These are phyloP conservation scores for Globodera ellingtonae DNA, from an alignment of 1,140 invertebrate species.

Conservation along the genomic window DNA sequence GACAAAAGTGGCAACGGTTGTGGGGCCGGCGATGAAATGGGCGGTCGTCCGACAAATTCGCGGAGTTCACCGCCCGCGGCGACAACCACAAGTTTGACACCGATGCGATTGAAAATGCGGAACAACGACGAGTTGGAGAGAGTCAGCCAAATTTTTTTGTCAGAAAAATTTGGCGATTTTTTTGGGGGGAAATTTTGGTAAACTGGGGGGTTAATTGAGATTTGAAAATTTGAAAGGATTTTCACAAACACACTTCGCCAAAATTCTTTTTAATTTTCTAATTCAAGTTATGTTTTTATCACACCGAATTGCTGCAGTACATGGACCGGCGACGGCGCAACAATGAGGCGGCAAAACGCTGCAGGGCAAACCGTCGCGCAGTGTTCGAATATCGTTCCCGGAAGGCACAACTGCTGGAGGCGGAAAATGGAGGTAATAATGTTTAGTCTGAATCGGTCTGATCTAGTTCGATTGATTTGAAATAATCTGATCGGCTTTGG, in stretches of 20 bases:
- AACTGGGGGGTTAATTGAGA: not conserved
- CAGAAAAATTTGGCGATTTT: not conserved
- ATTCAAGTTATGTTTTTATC: not conserved
- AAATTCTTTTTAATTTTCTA: too few species aligned
- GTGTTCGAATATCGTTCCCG: slow-evolving; percentile 62
- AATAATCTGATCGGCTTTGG: too few species aligned
- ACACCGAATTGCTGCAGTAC: slow-evolving; percentile 45
- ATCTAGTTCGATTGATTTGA: too few species aligned
- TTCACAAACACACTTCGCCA: not conserved
- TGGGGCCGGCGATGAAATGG: not conserved
- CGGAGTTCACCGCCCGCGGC: not conserved
- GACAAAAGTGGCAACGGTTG: not conserved
- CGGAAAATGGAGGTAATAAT: slow-evolving; percentile 48
- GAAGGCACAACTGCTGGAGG: slow-evolving; percentile 53
- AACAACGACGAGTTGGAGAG: slow-evolving; percentile 28
- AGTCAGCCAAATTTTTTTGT: not conserved
- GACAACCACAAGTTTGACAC: not conserved
- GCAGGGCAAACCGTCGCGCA: slow-evolving; percentile 60
- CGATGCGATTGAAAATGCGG: slow-evolving; percentile 5
- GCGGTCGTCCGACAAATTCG: not conserved
- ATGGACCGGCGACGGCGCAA: slow-evolving; percentile 61
- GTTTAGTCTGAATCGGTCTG: too few species aligned
- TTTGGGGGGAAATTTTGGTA: not conserved
- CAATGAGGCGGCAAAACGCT: slow-evolving; percentile 62
- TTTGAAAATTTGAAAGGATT: not conserved